phyloP scores from a whole-genome alignment of 2,113 vertebrate species.

The Maccullochella peelii region DNA sequence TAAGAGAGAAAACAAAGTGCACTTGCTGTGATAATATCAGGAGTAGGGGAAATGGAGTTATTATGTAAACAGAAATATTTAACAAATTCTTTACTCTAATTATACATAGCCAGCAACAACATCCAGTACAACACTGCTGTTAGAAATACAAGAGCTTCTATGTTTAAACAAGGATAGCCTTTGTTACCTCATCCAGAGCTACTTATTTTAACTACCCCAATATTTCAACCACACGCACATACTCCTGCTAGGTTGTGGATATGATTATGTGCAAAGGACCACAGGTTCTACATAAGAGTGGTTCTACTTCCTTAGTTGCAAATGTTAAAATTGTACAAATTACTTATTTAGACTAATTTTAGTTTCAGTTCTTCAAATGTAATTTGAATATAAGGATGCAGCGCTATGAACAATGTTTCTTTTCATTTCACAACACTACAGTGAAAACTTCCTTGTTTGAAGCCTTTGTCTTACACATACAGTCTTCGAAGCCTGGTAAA shows the following conservation, averaged over 20 bases:
- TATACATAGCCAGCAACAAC: constrained; percentile 12
- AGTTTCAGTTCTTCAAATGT: not conserved
- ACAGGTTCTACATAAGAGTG: not conserved
- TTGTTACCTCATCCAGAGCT: not conserved
- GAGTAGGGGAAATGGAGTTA: constrained; percentile 22
- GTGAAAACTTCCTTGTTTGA: not conserved
- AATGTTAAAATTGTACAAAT: not conserved
- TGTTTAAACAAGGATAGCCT: constrained; percentile 1
- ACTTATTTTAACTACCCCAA: not conserved
- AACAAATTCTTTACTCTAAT: constrained; percentile 38
- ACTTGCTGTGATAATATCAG: constrained; percentile 53
- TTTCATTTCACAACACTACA: not conserved
- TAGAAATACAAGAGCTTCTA: constrained; percentile 6
- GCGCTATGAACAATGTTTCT: not conserved
- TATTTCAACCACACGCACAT: not conserved
- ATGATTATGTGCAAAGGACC: not conserved
- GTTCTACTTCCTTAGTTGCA: not conserved
- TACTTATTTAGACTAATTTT: not conserved
- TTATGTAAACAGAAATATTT: constrained; percentile 36
- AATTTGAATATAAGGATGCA: not conserved
- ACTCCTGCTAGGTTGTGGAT: not conserved
- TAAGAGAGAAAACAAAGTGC: not conserved
- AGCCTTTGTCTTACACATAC: not conserved
- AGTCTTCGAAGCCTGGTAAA: not conserved
- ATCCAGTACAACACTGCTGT: not conserved